phyloP scores from a whole-genome alignment of 2,888 invertebrate species.

The Noctua janthina region DNA sequence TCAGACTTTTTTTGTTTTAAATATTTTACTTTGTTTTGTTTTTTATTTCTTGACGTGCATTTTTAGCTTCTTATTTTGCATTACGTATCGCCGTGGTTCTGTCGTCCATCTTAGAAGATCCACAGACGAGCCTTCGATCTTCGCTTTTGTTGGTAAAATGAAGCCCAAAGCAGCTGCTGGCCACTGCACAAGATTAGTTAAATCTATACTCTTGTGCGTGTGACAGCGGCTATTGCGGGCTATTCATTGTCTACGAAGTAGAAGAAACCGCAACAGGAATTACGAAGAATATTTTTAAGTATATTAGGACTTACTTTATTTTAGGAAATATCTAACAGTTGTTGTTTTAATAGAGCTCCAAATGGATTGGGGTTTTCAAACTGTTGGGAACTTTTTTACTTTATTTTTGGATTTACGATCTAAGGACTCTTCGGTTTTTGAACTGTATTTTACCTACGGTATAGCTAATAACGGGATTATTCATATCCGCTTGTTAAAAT shows the following conservation, averaged over 20 bases:
- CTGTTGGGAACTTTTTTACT: background rate
- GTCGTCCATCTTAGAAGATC: slow-evolving; percentile 62
- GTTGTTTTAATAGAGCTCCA: background rate
- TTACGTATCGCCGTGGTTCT: slow-evolving; percentile 39
- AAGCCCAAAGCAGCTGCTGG: slow-evolving; percentile 98
- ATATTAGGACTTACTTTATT: slow-evolving; percentile 2
- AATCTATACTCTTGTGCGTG: slow-evolving; percentile 98
- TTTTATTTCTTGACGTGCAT: slow-evolving; percentile 9
- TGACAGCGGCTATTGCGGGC: slow-evolving; percentile 99
- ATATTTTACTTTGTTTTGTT: background rate
- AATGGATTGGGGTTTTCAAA: background rate
- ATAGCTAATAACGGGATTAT: background rate
- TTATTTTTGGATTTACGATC: background rate
- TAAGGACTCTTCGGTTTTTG: background rate
- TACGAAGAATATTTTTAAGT: slow-evolving; percentile 36
- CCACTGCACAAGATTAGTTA: slow-evolving; percentile 99
- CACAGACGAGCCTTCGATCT: slow-evolving; percentile 67
- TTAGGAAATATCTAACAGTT: background rate
- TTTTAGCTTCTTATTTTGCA: slow-evolving; percentile 55
- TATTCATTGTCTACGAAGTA: slow-evolving; percentile 88
- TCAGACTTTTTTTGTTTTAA: background rate
- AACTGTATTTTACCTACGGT: background rate
- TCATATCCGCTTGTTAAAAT: background rate
- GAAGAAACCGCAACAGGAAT: slow-evolving; percentile 60
- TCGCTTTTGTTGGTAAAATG: slow-evolving; percentile 78